Evolutionary conservation across 2,888 invertebrate genomes (phyloP).

Genomic region (Sthenelais limicola): DNA sequence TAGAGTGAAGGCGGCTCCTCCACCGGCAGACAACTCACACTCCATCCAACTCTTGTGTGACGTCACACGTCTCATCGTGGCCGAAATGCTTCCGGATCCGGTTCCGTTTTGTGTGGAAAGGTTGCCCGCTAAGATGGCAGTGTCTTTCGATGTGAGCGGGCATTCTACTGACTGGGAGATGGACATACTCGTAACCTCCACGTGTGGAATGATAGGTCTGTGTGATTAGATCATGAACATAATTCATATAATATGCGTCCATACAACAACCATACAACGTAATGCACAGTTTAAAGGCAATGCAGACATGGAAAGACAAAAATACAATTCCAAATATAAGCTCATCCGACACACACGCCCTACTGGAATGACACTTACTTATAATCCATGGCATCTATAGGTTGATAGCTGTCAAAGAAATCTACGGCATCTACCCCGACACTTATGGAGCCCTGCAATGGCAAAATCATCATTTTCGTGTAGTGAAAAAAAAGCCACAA

Average conservation of each 20-base stretch:
- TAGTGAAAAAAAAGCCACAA: too few species aligned
- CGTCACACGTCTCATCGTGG: slow-evolving; percentile 83
- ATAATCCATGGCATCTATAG: slow-evolving; percentile 54
- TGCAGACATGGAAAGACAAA: too few species aligned
- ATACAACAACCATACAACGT: too few species aligned
- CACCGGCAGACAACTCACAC: slow-evolving; percentile 85
- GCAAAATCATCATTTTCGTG: not conserved
- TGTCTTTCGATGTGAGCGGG: slow-evolving; percentile 89
- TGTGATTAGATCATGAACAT: slow-evolving; percentile 28
- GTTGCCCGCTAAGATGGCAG: slow-evolving; percentile 81
- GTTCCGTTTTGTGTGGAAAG: slow-evolving; percentile 84
- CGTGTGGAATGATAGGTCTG: slow-evolving; percentile 78
- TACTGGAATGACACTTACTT: too few species aligned
- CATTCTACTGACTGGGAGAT: slow-evolving; percentile 94
- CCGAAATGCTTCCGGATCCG: slow-evolving; percentile 81
- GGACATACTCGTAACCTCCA: slow-evolving; percentile 94
- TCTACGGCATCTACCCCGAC: slow-evolving; percentile 94
- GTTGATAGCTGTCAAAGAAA: slow-evolving; percentile 87
- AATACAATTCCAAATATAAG: too few species aligned
- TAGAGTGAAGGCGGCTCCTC: slow-evolving; percentile 84
- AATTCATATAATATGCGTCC: too few species aligned
- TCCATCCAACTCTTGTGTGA: slow-evolving; percentile 92
- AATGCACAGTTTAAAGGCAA: too few species aligned
- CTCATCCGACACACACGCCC: too few species aligned
- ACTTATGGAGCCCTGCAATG: slow-evolving; percentile 81